Conservation (phyloP, 1,140 invertebrate species). For the Hestina assimilis region DNA sequence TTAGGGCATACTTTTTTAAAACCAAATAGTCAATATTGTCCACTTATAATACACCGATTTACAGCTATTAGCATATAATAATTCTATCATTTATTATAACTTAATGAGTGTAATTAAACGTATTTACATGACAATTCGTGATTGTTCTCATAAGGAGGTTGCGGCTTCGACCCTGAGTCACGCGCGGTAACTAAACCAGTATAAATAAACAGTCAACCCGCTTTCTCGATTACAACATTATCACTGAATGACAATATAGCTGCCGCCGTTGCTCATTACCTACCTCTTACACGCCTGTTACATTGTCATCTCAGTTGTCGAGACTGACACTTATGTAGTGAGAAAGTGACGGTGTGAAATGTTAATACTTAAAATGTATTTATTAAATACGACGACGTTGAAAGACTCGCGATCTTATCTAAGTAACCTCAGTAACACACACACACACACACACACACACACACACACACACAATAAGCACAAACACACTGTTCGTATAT, state of each 20-base stretch:
- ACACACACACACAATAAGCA: no score
- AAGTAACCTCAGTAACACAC: no score
- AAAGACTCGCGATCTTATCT: no score
- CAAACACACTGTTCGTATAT: no score
- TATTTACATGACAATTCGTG: conserved; percentile 16
- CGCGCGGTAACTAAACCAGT: conserved; percentile 10
- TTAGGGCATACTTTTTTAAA: background rate
- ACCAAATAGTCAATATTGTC: no score
- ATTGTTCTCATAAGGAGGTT: conserved; percentile 24
- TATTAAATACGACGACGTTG: no score
- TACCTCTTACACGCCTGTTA: no score
- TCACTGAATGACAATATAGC: conserved; percentile 5
- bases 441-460: no score
- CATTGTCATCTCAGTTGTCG: no score
- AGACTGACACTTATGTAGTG: no score
- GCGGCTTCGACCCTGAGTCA: conserved; percentile 27
- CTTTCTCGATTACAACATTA: conserved; percentile 33
- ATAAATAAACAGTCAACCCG: conserved; percentile 17
- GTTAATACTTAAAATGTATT: no score
- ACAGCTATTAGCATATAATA: background rate
- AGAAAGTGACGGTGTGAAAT: no score
- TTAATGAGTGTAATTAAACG: conserved; percentile 7
- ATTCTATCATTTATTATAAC: background rate
- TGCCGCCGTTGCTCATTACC: background rate
- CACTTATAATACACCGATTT: background rate